Evolutionary conservation across 2,797 vertebrate genomes (phyloP).

Genomic region (Channa striata): DNA sequence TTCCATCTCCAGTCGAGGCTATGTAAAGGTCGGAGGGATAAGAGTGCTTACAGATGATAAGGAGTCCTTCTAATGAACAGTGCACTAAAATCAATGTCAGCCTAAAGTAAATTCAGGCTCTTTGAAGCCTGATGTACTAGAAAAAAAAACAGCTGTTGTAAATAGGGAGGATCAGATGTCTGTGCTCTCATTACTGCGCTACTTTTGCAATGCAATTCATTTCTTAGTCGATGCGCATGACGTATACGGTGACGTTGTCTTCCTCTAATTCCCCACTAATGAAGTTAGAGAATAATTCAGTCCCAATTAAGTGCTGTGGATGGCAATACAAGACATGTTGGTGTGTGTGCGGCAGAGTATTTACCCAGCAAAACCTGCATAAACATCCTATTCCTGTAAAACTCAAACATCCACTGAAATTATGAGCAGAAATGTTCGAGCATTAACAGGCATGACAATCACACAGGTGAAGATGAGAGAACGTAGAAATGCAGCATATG

Average conservation of each 20-base stretch:
- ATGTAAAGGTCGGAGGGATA: neutral
- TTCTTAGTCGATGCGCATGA: neutral
- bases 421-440: neutral
- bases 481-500: neutral
- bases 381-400: neutral
- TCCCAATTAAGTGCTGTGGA: constrained; percentile 18
- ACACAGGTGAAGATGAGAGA: neutral
- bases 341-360: neutral
- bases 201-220: neutral
- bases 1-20: neutral
- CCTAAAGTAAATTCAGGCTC: neutral
- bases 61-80: neutral
- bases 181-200: neutral
- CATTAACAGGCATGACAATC: neutral
- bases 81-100: neutral
- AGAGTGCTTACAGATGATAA: neutral
- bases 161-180: constrained; percentile 4
- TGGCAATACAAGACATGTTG: neutral
- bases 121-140: neutral
- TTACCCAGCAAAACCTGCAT: neutral
- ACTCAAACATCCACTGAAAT: neutral
- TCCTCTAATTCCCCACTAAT: constrained; percentile 11
- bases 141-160: neutral
- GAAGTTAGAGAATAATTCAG: neutral
- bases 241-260: neutral